Percentiles rank a stretch among this genome's conserved stretches.
Evolutionary conservation across 2,113 vertebrate genomes (phyloP).

Genomic region (Talpa occidentalis): DNA sequence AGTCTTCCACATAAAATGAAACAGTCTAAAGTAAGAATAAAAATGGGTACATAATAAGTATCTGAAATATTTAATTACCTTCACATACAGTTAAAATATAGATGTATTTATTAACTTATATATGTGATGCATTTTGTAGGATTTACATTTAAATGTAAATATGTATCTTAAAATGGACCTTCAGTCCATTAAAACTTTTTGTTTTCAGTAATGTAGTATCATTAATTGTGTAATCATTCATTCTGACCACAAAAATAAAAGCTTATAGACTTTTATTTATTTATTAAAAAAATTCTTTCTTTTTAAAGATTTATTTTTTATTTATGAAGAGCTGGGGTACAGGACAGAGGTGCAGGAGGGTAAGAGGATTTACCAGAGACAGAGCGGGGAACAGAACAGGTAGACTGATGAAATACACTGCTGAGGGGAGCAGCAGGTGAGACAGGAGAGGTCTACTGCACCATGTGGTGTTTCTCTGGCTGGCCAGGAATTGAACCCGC

Average conservation of each 20-base stretch:
- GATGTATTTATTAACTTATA: neutral
- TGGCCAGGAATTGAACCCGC: no score
- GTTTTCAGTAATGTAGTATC: conserved; percentile 65
- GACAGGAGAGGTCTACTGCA: no score
- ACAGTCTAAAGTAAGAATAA: conserved; percentile 75
- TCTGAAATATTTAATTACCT: neutral
- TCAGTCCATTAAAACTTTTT: conserved; percentile 52
- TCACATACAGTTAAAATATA: neutral
- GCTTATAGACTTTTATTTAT: conserved; percentile 48
- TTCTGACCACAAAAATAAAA: conserved; percentile 44
- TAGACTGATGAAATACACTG: no score
- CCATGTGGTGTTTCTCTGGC: no score
- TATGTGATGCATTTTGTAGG: neutral
- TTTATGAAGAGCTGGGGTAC: no score
- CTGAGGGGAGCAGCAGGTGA: no score
- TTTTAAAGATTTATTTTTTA: no score
- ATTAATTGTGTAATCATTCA: conserved; percentile 52
- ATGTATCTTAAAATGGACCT: neutral
- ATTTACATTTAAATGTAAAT: conserved; percentile 45
- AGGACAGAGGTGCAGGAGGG: no score
- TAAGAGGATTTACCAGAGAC: no score
- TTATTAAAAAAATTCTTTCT: no score
- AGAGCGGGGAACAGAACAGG: no score
- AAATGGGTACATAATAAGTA: conserved; percentile 7
- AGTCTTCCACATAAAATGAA: conserved; percentile 74